Evolutionary conservation across 2,113 vertebrate species (phyloP), one percentile per base, ranked within the genome.

Genomic region (Corythornis madagascariensis): DNA sequence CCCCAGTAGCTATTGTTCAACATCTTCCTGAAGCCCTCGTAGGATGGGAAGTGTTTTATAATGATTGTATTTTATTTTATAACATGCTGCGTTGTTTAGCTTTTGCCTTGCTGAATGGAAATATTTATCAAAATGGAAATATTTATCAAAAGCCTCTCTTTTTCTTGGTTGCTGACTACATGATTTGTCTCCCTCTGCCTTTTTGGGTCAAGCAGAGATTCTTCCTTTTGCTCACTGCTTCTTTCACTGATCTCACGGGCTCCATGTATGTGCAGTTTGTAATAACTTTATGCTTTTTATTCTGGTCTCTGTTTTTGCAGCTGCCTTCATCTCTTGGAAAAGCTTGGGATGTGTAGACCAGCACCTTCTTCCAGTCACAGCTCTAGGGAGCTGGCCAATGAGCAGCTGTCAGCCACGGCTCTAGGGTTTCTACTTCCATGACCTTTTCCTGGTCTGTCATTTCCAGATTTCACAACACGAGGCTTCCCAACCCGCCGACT

Each of bases 1-100:
- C 75, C 56, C 64, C 25, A 0, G 60, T 55, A 80, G 85, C 93
- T 89, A 92, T 96, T 96, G 95, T 95, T 93, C 64, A 47, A 64
- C 43, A 84, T 71, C 85, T 92, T 92, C 93, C 94, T 92, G 90
- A 50, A 83, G 79, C 47, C 33, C 56, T 91, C 11, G 0, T 56
- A 77, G 38, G 79, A 29, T 90, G 88, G 79, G 94, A 88, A 52
- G 75, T 63, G 79, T 80, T 92, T 92, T 70, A 63, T 70, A 77
- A 53, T 11, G 3, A 38, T 69, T 40, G 24, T 47, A 47, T 87
- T 95, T 85, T 65, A 53, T 83, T 93, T 94, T 80, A 83, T 88
- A 91, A 80, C 1, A 0, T 18, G 72, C 33, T 35, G 82, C 43
- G 63, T 66, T 88, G 43, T 95, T 95, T 86, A 60, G 33, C 67